These are phyloP conservation scores for Lepidurus couesii DNA, from an alignment of 1,140 invertebrate species.

Conservation along the genomic window DNA sequence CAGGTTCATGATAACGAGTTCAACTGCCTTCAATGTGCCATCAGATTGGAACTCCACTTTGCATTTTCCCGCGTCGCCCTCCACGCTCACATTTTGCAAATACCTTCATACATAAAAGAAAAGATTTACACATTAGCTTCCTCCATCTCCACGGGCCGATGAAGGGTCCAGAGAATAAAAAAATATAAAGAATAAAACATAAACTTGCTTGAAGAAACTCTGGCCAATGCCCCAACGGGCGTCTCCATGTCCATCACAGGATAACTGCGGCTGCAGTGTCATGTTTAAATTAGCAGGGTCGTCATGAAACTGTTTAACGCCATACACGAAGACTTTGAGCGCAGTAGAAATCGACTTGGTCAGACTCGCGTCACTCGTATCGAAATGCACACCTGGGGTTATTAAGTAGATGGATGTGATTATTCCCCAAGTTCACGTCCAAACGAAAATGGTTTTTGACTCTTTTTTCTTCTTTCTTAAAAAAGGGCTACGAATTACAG, in stretches of 20 bases:
- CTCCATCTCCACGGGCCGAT: not conserved
- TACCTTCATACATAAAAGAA: conserved; percentile 50
- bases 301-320: conserved; percentile 75
- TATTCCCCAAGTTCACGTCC: not conserved
- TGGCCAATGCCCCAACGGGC: conserved; percentile 72
- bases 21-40: conserved; percentile 75
- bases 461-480: not conserved
- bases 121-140: not conserved
- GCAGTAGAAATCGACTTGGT: conserved; percentile 81
- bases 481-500: not conserved
- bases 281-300: conserved; percentile 57
- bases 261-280: conserved; percentile 71
- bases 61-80: conserved; percentile 64
- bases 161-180: too few species aligned
- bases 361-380: conserved; percentile 70
- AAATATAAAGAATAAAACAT: not conserved
- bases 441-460: not conserved
- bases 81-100: conserved; percentile 74
- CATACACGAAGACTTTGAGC: conserved; percentile 83
- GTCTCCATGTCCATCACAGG: conserved; percentile 64
- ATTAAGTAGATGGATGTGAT: not conserved
- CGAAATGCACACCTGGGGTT: conserved; percentile 75
- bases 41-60: conserved; percentile 81
- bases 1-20: conserved; percentile 89
- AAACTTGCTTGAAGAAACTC: conserved; percentile 55